phyloP scores from a whole-genome alignment of 2,888 invertebrate genomes.

The Drosophila merina region DNA sequence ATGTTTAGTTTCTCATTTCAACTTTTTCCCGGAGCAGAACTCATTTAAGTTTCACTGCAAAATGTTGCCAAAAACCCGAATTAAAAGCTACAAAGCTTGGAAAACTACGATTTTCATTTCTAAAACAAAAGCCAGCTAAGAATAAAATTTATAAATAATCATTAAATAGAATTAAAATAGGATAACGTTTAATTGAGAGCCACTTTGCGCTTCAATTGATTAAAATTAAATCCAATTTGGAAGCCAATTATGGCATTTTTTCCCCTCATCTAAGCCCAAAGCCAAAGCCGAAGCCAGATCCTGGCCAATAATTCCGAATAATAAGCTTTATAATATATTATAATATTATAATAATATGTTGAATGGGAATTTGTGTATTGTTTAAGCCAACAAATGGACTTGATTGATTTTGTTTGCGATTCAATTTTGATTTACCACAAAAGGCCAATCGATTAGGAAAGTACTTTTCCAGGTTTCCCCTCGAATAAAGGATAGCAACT shows the following conservation, averaged over 20 bases:
- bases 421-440: too few species aligned
- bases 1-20: not conserved
- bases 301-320: not conserved
- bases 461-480: too few species aligned
- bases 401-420: not conserved
- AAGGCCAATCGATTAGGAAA: too few species aligned
- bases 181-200: not conserved
- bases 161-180: not conserved
- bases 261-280: not conserved
- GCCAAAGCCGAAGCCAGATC: too few species aligned
- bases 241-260: conserved; percentile 2
- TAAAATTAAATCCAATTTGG: conserved; percentile 1
- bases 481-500: too few species aligned
- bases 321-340: not conserved
- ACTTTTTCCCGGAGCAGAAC: not conserved
- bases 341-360: too few species aligned
- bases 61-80: not conserved
- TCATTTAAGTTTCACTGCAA: not conserved
- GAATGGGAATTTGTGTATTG: not conserved
- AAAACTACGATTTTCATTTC: not conserved
- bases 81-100: not conserved
- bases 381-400: not conserved
- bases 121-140: not conserved
- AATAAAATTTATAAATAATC: not conserved
- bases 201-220: conserved; percentile 1